Conservation (phyloP, 2,113 vertebrate species). For the Hoplias malabaricus region DNA sequence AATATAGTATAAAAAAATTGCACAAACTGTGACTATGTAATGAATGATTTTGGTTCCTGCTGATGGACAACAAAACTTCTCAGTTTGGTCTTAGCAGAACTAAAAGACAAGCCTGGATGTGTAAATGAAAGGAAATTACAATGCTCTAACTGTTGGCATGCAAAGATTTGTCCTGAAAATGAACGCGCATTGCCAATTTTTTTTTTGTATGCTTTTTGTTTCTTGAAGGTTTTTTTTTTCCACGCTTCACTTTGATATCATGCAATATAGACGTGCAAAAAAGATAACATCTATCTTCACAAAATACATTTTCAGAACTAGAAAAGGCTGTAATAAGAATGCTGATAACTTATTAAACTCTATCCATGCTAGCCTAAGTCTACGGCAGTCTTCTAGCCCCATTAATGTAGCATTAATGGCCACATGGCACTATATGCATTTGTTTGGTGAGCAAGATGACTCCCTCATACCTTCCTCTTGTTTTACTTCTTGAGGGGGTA, state of each 20-base stretch:
- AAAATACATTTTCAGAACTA: slow-evolving; percentile 82
- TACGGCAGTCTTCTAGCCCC: slow-evolving; percentile 68
- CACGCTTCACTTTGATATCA: slow-evolving; percentile 79
- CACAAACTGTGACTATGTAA: slow-evolving; percentile 36
- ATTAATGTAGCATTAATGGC: slow-evolving; percentile 70
- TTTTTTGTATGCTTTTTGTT: slow-evolving; percentile 62
- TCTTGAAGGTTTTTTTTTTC: slow-evolving; percentile 60
- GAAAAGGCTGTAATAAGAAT: slow-evolving; percentile 81
- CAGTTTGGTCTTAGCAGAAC: slow-evolving; percentile 47
- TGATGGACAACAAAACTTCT: slow-evolving; percentile 49
- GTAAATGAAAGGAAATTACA: slow-evolving; percentile 66
- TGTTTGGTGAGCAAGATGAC: slow-evolving; percentile 61
- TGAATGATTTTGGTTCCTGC: slow-evolving; percentile 53
- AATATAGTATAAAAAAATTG: slow-evolving; percentile 8
- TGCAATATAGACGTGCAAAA: slow-evolving; percentile 84
- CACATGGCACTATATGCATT: slow-evolving; percentile 60
- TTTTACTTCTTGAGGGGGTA: slow-evolving; percentile 64
- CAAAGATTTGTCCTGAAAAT: slow-evolving; percentile 73
- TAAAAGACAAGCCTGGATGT: slow-evolving; percentile 60
- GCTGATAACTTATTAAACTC: slow-evolving; percentile 77
- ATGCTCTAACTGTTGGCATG: slow-evolving; percentile 73
- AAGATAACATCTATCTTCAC: slow-evolving; percentile 83
- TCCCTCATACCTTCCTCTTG: slow-evolving; percentile 50
- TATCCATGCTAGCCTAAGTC: slow-evolving; percentile 70
- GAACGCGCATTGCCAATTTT: slow-evolving; percentile 69